These are phyloP conservation scores for Parnassius apollo DNA, from an alignment of 2,888 invertebrate genomes.

Conservation along the genomic window DNA sequence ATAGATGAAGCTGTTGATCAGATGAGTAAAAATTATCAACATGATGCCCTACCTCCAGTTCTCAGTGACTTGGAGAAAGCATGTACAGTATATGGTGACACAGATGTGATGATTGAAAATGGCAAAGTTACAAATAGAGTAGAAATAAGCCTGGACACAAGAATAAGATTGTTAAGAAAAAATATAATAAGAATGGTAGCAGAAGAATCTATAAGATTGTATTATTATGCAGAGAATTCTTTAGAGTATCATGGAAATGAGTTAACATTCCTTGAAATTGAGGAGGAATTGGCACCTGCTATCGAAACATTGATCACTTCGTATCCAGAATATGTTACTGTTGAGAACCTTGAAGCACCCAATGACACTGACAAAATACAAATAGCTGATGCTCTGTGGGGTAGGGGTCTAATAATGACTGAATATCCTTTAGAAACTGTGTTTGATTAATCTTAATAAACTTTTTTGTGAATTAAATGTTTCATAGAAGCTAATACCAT, in stretches of 20 bases:
- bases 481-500: neutral
- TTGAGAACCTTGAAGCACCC: constrained; percentile 86
- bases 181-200: constrained; percentile 83
- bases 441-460: constrained; percentile 53
- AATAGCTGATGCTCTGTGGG: constrained; percentile 88
- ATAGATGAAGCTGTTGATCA: constrained; percentile 92
- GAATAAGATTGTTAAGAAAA: constrained; percentile 80
- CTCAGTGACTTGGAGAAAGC: constrained; percentile 84
- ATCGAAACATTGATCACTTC: constrained; percentile 85
- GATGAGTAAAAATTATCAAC: constrained; percentile 91
- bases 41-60: constrained; percentile 93
- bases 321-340: constrained; percentile 89
- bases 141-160: constrained; percentile 84
- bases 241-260: constrained; percentile 92
- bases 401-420: constrained; percentile 89
- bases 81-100: constrained; percentile 87
- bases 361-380: constrained; percentile 84
- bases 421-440: constrained; percentile 79
- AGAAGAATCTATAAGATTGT: constrained; percentile 85
- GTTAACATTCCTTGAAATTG: constrained; percentile 85
- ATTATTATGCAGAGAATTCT: constrained; percentile 92
- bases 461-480: no score
- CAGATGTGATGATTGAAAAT: constrained; percentile 83
- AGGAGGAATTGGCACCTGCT: constrained; percentile 83
- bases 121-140: constrained; percentile 84